Conservation (phyloP, 2,888 invertebrate species). For the Acanthoscelides obtectus region DNA sequence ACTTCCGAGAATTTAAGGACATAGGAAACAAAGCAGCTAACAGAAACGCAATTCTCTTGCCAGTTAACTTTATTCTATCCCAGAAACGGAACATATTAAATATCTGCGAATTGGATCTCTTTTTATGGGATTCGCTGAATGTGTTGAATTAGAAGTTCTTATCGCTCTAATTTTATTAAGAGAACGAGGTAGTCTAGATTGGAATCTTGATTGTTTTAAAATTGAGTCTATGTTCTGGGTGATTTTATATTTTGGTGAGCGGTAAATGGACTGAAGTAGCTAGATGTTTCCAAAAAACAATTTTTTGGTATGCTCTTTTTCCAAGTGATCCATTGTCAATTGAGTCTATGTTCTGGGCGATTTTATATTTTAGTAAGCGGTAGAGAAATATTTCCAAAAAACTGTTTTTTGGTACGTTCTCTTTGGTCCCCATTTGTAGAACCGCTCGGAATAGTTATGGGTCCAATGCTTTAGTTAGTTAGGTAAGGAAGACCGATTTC, state of each 20-base stretch:
- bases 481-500: too few relatives aligned
- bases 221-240: not conserved
- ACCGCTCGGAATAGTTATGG: too few relatives aligned
- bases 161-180: slow-evolving; percentile 2
- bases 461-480: too few relatives aligned
- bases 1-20: slow-evolving; percentile 18
- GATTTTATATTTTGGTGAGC: not conserved
- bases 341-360: not conserved
- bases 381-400: too few relatives aligned
- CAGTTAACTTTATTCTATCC: slow-evolving; percentile 11
- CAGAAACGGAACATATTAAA: slow-evolving; percentile 13
- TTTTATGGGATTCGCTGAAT: slow-evolving; percentile 8
- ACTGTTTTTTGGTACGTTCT: too few relatives aligned
- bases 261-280: not conserved
- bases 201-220: not conserved
- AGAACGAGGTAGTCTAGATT: not conserved
- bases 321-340: too few relatives aligned
- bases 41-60: slow-evolving; percentile 17
- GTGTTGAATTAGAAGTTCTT: slow-evolving; percentile 16
- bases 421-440: too few relatives aligned
- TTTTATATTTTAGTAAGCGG: not conserved
- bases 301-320: too few relatives aligned
- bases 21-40: slow-evolving; percentile 13
- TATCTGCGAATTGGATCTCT: slow-evolving; percentile 13
- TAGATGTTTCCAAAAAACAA: too few relatives aligned